These are phyloP conservation scores for Gracilinanus agilis DNA, from an alignment of 2,113 vertebrate genomes.

Conservation along the genomic window DNA sequence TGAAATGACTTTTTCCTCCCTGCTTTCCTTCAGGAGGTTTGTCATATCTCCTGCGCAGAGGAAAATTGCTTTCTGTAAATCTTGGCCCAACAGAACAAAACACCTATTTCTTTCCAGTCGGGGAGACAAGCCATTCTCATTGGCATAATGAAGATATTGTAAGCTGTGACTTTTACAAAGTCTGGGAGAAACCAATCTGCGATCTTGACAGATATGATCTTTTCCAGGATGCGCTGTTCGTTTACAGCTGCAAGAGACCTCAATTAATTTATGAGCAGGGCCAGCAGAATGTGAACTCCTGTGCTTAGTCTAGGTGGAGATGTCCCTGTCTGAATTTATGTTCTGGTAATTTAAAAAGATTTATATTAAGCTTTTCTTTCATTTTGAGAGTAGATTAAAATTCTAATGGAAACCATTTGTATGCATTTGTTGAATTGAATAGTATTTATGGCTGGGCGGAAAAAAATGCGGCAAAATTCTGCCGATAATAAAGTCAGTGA, in stretches of 20 bases:
- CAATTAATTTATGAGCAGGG: constrained; percentile 87
- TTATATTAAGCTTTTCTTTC: constrained; percentile 87
- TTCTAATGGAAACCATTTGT: constrained; percentile 87
- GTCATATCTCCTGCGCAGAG: constrained; percentile 83
- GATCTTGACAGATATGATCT: constrained; percentile 88
- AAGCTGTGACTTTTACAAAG: constrained; percentile 86
- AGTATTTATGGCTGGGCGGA: constrained; percentile 83
- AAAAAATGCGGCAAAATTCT: constrained; percentile 81
- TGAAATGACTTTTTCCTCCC: constrained; percentile 85
- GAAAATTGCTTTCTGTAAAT: constrained; percentile 90
- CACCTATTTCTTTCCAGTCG: constrained; percentile 86
- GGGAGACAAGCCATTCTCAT: constrained; percentile 82
- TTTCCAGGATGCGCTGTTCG: constrained; percentile 84
- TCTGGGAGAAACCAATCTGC: constrained; percentile 86
- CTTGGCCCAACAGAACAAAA: constrained; percentile 87
- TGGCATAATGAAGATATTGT: constrained; percentile 88
- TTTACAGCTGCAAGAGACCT: constrained; percentile 83
- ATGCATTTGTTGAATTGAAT: constrained; percentile 86
- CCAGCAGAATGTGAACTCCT: constrained; percentile 83
- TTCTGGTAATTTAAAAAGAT: constrained; percentile 87
- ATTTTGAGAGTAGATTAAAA: constrained; percentile 87
- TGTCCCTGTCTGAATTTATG: constrained; percentile 85
- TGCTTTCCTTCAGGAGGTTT: constrained; percentile 78
- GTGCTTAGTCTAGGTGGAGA: constrained; percentile 77
- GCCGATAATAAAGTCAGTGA: constrained; percentile 81